Percentiles rank a stretch among this genome's conserved stretches.
These are phyloP conservation scores for Phasia obesa DNA, from an alignment of 2,888 invertebrate species.

Conservation along the genomic window DNA sequence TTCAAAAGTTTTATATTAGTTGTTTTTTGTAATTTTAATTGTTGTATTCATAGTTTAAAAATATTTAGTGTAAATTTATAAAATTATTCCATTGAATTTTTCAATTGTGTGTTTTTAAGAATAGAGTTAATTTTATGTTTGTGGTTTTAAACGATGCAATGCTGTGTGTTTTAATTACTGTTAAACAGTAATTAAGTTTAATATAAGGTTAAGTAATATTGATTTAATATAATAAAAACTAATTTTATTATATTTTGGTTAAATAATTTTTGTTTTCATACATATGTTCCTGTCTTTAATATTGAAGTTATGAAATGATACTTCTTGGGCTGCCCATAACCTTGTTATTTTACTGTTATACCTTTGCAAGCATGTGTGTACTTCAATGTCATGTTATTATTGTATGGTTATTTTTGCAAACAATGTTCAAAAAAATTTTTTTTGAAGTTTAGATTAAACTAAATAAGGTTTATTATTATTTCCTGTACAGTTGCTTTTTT, in stretches of 20 bases:
- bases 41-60: conserved; percentile 22
- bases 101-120: neutral
- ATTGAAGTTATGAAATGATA: too few species aligned
- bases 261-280: too few species aligned
- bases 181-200: neutral
- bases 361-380: neutral
- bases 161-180: neutral
- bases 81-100: neutral
- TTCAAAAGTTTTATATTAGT: neutral
- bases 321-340: neutral
- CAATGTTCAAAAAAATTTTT: neutral
- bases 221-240: too few species aligned
- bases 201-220: neutral
- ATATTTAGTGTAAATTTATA: neutral
- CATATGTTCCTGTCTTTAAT: too few species aligned
- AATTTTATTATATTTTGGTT: too few species aligned
- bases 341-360: neutral
- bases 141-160: conserved; percentile 24
- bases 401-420: neutral
- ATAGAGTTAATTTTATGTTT: conserved; percentile 35
- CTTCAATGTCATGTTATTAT: neutral
- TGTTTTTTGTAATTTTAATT: neutral
- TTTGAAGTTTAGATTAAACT: conserved; percentile 16
- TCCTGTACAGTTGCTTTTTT: conserved; percentile 26
- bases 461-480: conserved; percentile 58